These are phyloP conservation scores for Harpagus bidentatus DNA, from an alignment of 2,113 vertebrate genomes.

Conservation along the genomic window DNA sequence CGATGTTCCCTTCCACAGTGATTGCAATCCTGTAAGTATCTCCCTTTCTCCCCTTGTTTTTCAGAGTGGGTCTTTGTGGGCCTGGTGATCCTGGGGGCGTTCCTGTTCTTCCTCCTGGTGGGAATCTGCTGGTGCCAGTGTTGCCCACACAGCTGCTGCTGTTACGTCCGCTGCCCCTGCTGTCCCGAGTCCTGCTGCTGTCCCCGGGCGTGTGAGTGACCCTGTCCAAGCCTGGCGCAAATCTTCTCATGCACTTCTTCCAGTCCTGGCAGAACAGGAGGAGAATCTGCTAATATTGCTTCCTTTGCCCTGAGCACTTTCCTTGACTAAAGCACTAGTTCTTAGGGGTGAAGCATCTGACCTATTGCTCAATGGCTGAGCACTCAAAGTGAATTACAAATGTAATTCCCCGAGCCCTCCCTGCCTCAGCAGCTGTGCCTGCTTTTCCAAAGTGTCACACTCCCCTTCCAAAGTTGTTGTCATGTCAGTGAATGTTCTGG, in stretches of 20 bases:
- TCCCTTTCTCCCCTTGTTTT: slow-evolving; percentile 44
- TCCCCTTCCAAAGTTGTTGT: neutral
- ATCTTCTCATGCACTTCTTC: neutral
- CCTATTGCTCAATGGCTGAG: slow-evolving; percentile 35
- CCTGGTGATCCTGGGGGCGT: slow-evolving; percentile 83
- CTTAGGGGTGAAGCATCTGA: slow-evolving; percentile 11
- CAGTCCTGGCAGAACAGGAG: neutral
- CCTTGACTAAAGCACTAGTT: neutral
- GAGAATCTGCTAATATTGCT: neutral
- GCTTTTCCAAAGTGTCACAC: neutral
- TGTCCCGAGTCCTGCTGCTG: slow-evolving; percentile 97
- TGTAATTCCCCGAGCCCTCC: neutral
- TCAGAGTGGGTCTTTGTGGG: slow-evolving; percentile 97
- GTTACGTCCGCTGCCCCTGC: slow-evolving; percentile 94
- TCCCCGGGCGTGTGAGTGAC: slow-evolving; percentile 89
- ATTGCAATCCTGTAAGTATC: neutral
- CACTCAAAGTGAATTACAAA: slow-evolving; percentile 50
- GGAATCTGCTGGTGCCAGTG: slow-evolving; percentile 99
- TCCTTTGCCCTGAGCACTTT: neutral
- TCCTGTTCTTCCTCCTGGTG: slow-evolving; percentile 88
- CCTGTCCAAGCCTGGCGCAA: neutral
- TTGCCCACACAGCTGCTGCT: slow-evolving; percentile 97
- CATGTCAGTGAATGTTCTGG: neutral
- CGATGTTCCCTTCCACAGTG: neutral
- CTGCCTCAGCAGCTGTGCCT: slow-evolving; percentile 7